Conservation (phyloP, 2,888 invertebrate genomes). For the Limnephilus auricula region DNA sequence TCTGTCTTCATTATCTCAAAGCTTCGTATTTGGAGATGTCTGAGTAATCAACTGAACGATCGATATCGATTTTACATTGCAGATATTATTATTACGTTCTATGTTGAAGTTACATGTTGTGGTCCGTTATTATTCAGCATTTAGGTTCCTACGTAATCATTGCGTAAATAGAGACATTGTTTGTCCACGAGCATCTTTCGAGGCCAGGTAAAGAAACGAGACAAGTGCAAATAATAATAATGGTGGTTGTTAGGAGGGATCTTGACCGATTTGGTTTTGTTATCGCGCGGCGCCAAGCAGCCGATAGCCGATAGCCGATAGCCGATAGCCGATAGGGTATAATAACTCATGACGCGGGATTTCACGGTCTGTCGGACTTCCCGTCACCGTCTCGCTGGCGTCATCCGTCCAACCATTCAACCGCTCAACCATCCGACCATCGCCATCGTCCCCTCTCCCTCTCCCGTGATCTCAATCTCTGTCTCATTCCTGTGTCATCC, state of each 20-base stretch:
- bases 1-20: too few relatives aligned
- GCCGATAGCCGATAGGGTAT: conserved; percentile 34
- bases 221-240: not conserved
- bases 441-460: not conserved
- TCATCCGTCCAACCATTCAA: not conserved
- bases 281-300: conserved; percentile 28
- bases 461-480: not conserved
- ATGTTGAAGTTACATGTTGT: too few relatives aligned
- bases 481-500: not conserved
- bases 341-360: conserved; percentile 29
- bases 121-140: not conserved
- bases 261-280: conserved; percentile 16
- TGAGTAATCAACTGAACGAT: too few relatives aligned
- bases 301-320: conserved; percentile 36
- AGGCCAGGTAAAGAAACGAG: conserved; percentile 19
- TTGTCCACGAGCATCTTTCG: not conserved
- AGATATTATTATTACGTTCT: too few relatives aligned
- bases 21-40: too few relatives aligned
- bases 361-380: conserved; percentile 25
- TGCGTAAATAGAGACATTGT: not conserved
- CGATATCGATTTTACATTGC: too few relatives aligned
- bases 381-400: conserved; percentile 6
- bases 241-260: not conserved
- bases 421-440: not conserved
- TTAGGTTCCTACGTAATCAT: not conserved